A percentile compares a stretch with the other conserved stretches of the same genome.
These are phyloP conservation scores for Phoxinus phoxinus DNA, from an alignment of 2,113 vertebrate genomes.

Conservation along the genomic window DNA sequence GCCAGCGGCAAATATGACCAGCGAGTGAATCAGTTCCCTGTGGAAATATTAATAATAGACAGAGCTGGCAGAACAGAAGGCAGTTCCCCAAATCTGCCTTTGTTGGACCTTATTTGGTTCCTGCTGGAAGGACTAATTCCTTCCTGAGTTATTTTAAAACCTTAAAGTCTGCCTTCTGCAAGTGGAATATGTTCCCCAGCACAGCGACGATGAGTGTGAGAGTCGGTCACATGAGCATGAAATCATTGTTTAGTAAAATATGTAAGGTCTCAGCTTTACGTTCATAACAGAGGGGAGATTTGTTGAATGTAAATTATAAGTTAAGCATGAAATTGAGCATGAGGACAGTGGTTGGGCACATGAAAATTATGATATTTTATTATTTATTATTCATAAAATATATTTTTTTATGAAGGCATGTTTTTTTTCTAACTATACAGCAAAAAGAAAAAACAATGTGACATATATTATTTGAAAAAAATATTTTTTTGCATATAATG, in stretches of 20 bases:
- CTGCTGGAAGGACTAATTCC: constrained; percentile 68
- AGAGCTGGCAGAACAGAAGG: constrained; percentile 3
- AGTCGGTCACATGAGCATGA: constrained; percentile 6
- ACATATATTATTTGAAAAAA: no score
- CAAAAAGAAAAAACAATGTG: background rate
- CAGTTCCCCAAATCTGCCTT: constrained; percentile 60
- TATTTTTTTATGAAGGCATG: no score
- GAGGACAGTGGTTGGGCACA: background rate
- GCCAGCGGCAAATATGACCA: constrained; percentile 7
- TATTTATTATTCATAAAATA: no score
- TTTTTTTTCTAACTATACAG: no score
- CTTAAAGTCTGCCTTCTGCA: constrained; percentile 20
- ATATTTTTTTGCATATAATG: no score
- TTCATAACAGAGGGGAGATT: background rate
- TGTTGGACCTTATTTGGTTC: constrained; percentile 59
- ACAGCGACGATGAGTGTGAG: background rate
- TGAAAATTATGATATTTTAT: no score
- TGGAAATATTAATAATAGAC: constrained; percentile 51
- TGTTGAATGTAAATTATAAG: background rate
- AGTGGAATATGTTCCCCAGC: constrained; percentile 34
- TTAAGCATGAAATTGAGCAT: no score
- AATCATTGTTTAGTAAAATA: background rate
- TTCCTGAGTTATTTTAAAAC: constrained; percentile 50
- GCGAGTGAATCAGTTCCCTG: constrained; percentile 44
- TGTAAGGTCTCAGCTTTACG: background rate